phyloP scores from a whole-genome alignment of 2,797 vertebrate genomes.

The Phrynocephalus forsythii region DNA sequence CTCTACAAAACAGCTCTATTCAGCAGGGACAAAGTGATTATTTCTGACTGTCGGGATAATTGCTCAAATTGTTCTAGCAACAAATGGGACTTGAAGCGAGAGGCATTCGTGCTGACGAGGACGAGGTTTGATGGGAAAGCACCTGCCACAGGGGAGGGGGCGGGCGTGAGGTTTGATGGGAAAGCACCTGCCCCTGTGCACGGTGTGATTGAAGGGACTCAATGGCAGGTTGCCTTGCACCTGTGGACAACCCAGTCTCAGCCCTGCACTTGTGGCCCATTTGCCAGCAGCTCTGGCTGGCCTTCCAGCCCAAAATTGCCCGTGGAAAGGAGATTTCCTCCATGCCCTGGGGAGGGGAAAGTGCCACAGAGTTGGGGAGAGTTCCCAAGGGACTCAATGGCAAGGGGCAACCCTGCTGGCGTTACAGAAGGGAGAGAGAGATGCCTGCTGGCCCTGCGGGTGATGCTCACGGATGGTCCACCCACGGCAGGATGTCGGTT shows the following conservation, averaged over 20 bases:
- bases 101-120: conserved; percentile 12
- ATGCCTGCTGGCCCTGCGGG: too few relatives aligned
- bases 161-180: not conserved
- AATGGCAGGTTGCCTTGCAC: not conserved
- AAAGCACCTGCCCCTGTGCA: not conserved
- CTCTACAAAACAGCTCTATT: conserved; percentile 6
- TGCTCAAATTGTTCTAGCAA: conserved; percentile 35
- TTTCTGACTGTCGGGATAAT: conserved; percentile 40
- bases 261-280: not conserved
- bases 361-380: too few relatives aligned
- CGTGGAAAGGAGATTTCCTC: not conserved
- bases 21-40: conserved; percentile 26
- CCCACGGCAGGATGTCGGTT: too few relatives aligned
- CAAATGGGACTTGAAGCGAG: conserved; percentile 22
- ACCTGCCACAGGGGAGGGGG: not conserved
- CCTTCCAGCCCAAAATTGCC: too few relatives aligned
- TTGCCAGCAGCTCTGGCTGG: not conserved
- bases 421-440: too few relatives aligned
- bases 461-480: too few relatives aligned
- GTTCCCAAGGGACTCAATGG: too few relatives aligned
- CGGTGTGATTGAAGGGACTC: not conserved
- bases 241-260: not conserved
- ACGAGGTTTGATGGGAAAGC: conserved; percentile 15
- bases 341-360: not conserved
- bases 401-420: too few relatives aligned